These are phyloP conservation scores for Procambarus clarkii DNA, from an alignment of 1,140 invertebrate species.

Conservation along the genomic window DNA sequence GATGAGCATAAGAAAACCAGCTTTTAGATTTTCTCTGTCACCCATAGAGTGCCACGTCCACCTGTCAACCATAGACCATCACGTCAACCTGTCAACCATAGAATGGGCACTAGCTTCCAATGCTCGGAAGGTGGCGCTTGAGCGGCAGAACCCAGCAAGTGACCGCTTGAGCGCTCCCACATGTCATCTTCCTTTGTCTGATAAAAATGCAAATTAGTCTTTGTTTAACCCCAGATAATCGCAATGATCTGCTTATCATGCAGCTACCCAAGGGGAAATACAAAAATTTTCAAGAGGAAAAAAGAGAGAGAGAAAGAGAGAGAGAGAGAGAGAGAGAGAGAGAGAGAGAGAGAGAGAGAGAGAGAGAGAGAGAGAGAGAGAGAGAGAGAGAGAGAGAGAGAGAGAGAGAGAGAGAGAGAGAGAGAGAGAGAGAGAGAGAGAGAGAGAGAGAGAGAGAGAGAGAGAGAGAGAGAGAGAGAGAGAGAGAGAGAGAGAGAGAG, in stretches of 20 bases:
- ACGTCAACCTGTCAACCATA: too few relatives aligned
- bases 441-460: constrained; percentile 26
- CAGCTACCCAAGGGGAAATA: constrained; percentile 40
- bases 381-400: constrained; percentile 1
- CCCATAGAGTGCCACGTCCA: too few relatives aligned
- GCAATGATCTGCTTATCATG: constrained; percentile 65
- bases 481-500: constrained; percentile 13
- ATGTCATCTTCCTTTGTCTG: constrained; percentile 21
- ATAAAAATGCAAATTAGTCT: constrained; percentile 67
- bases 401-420: background rate
- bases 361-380: constrained; percentile 23
- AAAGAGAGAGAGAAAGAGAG: constrained; percentile 26
- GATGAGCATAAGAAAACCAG: too few relatives aligned
- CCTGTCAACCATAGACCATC: too few relatives aligned
- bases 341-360: constrained; percentile 17
- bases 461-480: constrained; percentile 7
- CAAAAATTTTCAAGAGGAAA: background rate
- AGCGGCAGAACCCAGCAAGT: background rate
- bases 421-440: constrained; percentile 7
- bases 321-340: constrained; percentile 25
- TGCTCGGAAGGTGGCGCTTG: too few relatives aligned
- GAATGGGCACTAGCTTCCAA: background rate
- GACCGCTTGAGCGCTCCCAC: constrained; percentile 11
- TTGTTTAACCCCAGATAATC: constrained; percentile 66
- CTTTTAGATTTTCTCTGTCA: too few relatives aligned